Base-by-base conservation (phyloP, 2,888 invertebrate genomes). In the Pelosia muscerda region DNA sequence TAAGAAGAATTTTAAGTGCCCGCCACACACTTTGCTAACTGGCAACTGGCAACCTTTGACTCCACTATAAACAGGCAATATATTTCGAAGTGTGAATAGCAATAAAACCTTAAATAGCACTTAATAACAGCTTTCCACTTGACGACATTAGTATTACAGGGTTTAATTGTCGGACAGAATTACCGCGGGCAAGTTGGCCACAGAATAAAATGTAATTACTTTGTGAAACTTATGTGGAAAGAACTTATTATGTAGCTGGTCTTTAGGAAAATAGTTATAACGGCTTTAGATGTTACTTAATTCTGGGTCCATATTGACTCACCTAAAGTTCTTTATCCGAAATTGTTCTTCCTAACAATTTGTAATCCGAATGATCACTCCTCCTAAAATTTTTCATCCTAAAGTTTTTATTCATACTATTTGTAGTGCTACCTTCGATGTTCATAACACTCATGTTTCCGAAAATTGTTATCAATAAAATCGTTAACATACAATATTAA, bases 101-200 rank as follows among this genome's bases (percentile, higher is more conserved):
- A n/a, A 38, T 63, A 63, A 63, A 63, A 11, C 55, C 28, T 34
- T 63, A 55, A 63, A 25, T 26, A 63, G 34, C 63, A 55, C 55
- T 63, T 25, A 55, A 63, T 31, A 55, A 15, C 54, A 25, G 49
- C 34, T 25, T 38, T 63, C 31, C 22, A 31, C 26, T 63, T 63
- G 25, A 54, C 53, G 9, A 63, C 55, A 34, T 8, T 57, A 28
- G 10, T n/a, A 11, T 57, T 28, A n/a, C 15, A 0, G 34, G 22
- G 15, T 38, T 38, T 34, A 34, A 58, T 58, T 59, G 59, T 19
- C 19, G 59, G 15, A 34, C 22, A 15, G 34, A 38, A 34, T 19
- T 3, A 28, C 23, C 2, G 15, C 34, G 22, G 22, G n/a, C 15
- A n/a, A 38, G 23, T 15, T 38, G 31, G 58, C 34, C 34, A 23